Conservation (phyloP, 1,140 invertebrate species). For the Bombus vancouverensis region DNA sequence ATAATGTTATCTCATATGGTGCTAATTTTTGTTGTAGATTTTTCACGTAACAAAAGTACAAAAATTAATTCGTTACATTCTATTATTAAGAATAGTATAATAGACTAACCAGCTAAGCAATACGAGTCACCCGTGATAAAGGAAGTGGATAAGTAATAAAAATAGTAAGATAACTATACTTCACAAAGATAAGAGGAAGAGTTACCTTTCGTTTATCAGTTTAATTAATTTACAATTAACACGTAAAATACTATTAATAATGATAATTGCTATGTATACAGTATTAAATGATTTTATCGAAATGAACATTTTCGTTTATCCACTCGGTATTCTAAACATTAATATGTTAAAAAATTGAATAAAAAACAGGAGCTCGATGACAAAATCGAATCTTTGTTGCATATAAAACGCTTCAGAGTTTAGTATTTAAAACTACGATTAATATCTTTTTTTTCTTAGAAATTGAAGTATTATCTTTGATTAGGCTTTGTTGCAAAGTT, state of each 20-base stretch:
- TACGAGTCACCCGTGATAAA: background rate
- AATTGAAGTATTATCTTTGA: background rate
- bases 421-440: background rate
- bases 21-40: background rate
- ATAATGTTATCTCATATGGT: no score
- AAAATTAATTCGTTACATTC: background rate
- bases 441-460: background rate
- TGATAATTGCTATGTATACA: no score
- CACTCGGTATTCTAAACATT: background rate
- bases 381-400: no score
- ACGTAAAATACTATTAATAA: no score
- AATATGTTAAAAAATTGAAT: background rate
- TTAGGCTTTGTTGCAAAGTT: background rate
- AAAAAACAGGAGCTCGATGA: no score
- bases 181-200: constrained; percentile 8
- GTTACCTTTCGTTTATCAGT: background rate
- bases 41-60: background rate
- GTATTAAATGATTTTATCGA: background rate
- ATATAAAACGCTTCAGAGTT: background rate
- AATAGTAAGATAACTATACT: constrained; percentile 16
- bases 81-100: no score
- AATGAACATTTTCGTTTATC: background rate
- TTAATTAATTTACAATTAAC: background rate
- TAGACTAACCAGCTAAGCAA: background rate
- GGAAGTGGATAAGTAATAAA: background rate